These are phyloP conservation scores for Actinia equina DNA, from an alignment of 64 coral and sea anemone genomes.

Conservation along the genomic window DNA sequence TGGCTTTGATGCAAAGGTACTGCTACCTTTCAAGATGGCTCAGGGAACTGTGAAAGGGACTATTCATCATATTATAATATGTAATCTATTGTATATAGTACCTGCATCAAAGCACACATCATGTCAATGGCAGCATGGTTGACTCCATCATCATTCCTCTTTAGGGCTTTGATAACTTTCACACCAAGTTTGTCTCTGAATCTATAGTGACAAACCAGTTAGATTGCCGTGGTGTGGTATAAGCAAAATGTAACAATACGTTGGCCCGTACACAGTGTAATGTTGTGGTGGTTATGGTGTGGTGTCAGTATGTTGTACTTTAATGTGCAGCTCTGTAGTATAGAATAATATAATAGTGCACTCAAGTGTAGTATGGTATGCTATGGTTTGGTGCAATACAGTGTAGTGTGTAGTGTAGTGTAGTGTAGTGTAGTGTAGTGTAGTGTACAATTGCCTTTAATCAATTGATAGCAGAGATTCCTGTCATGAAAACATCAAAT, in stretches of 20 bases:
- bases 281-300: too few species aligned
- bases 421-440: neutral
- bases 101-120: constrained; percentile 99
- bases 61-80: neutral
- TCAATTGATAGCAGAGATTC: too few species aligned
- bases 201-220: constrained; percentile 11
- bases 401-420: neutral
- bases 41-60: too few species aligned
- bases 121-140: constrained; percentile 97
- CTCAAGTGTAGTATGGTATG: neutral
- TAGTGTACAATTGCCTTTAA: neutral
- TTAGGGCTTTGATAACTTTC: constrained; percentile 94
- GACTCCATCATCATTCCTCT: constrained; percentile 89
- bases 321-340: neutral
- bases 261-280: too few species aligned
- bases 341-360: neutral
- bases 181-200: constrained; percentile 97
- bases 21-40: too few species aligned
- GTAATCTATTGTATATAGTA: neutral
- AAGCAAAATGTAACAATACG: too few species aligned
- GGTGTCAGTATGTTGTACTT: too few species aligned
- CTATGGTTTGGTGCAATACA: neutral
- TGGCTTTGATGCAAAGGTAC: too few species aligned
- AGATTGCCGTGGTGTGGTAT: neutral
- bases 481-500: too few species aligned